phyloP scores from a whole-genome alignment of 2,888 invertebrate species.

The Therioaphis trifolii region DNA sequence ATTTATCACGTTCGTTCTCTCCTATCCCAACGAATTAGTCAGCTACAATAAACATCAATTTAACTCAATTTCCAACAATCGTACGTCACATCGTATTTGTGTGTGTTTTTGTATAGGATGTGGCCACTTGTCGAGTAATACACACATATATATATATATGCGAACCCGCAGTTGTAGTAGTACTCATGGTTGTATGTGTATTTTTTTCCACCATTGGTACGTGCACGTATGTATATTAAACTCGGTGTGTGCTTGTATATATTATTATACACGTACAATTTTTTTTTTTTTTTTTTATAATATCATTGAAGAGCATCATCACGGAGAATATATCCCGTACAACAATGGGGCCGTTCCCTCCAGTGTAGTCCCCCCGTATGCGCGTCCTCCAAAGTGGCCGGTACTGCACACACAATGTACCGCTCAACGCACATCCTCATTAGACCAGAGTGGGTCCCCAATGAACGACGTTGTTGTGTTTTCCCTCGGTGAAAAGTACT shows the following conservation, averaged over 20 bases:
- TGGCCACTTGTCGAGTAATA: constrained; percentile 44
- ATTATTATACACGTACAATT: neutral
- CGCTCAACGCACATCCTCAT: constrained; percentile 43
- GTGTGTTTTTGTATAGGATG: constrained; percentile 23
- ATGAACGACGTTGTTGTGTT: neutral
- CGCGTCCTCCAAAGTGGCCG: constrained; percentile 43
- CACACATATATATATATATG: too few species aligned
- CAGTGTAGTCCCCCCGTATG: neutral
- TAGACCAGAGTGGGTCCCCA: constrained; percentile 28
- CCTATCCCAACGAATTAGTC: constrained; percentile 1
- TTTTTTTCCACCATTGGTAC: neutral
- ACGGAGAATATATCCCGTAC: neutral
- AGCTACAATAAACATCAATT: constrained; percentile 55
- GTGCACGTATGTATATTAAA: neutral
- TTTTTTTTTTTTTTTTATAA: constrained; percentile 12
- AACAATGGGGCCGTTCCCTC: constrained; percentile 32
- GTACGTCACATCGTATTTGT: neutral
- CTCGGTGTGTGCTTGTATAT: neutral
- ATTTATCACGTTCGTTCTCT: neutral
- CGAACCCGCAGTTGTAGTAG: constrained; percentile 13
- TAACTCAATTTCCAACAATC: constrained; percentile 47
- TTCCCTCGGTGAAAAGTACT: neutral
- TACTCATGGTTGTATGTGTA: neutral
- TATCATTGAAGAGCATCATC: constrained; percentile 14
- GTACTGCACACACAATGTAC: constrained; percentile 28